phyloP scores from a whole-genome alignment of 2,797 vertebrate genomes.

The Salarias fasciatus region DNA sequence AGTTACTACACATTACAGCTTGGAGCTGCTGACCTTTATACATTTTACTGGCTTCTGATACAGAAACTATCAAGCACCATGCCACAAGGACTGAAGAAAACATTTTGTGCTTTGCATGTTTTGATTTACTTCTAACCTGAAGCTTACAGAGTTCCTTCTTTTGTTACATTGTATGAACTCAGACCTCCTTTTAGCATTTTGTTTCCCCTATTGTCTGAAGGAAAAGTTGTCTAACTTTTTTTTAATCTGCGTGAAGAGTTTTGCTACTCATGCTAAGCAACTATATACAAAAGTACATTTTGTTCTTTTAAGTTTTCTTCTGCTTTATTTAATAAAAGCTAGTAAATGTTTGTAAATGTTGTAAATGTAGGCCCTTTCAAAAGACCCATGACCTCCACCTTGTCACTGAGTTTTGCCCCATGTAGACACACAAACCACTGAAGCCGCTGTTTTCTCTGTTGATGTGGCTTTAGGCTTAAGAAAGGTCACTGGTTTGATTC shows the following conservation, averaged over 20 bases:
- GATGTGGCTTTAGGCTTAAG: conserved; percentile 2
- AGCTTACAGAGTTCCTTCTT: too few relatives aligned
- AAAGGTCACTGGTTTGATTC: conserved; percentile 2
- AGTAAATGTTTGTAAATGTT: background rate
- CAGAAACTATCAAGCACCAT: too few relatives aligned
- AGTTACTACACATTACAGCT: too few relatives aligned
- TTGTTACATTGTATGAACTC: too few relatives aligned
- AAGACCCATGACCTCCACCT: background rate
- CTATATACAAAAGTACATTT: background rate
- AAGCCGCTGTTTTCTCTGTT: background rate
- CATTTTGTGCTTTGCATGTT: too few relatives aligned
- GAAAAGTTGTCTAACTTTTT: background rate
- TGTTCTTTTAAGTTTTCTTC: background rate
- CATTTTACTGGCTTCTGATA: too few relatives aligned
- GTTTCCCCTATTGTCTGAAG: background rate
- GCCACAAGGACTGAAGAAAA: too few relatives aligned
- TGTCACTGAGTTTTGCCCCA: background rate
- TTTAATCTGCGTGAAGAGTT: background rate
- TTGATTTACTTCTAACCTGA: too few relatives aligned
- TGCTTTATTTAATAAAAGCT: background rate
- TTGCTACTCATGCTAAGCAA: too few relatives aligned
- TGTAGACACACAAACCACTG: background rate
- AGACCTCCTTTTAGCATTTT: background rate
- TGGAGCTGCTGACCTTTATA: too few relatives aligned
- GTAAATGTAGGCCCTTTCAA: background rate